These are phyloP conservation scores for Megalops cyprinoides DNA, from an alignment of 2,797 vertebrate species.

Conservation along the genomic window DNA sequence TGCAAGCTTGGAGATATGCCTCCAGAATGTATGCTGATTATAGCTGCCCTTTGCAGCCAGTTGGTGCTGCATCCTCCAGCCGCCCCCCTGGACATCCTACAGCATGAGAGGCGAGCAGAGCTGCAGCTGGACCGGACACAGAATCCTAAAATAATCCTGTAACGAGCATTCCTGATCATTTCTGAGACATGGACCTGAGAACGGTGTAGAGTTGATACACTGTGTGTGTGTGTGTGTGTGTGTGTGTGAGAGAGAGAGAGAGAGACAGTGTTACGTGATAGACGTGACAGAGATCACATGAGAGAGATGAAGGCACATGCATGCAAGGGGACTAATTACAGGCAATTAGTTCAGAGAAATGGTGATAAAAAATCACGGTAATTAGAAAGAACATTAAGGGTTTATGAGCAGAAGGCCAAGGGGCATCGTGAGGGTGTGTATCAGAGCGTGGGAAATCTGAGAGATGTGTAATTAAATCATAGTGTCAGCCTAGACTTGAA, in stretches of 20 bases:
- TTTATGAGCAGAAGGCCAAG: neutral
- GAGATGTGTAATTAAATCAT: conserved; percentile 26
- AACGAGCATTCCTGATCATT: neutral
- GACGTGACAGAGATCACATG: neutral
- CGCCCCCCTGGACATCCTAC: no score
- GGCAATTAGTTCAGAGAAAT: neutral
- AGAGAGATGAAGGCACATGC: neutral
- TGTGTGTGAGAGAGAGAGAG: neutral
- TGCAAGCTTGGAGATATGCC: no score
- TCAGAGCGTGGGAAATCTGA: conserved; percentile 23
- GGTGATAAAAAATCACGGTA: neutral
- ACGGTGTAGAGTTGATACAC: no score
- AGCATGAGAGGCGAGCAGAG: no score
- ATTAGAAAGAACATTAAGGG: neutral
- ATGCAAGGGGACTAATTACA: neutral
- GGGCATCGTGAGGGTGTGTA: neutral
- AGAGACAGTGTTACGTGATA: no score
- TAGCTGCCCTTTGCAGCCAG: no score
- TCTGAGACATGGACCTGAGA: neutral
- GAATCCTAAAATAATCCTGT: no score
- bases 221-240: no score
- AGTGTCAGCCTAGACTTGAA: neutral
- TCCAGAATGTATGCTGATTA: no score
- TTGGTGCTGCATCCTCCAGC: no score
- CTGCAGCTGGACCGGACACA: no score